phyloP scores from a whole-genome alignment of 2,888 invertebrate genomes.

The Melinaea marsaeus region DNA sequence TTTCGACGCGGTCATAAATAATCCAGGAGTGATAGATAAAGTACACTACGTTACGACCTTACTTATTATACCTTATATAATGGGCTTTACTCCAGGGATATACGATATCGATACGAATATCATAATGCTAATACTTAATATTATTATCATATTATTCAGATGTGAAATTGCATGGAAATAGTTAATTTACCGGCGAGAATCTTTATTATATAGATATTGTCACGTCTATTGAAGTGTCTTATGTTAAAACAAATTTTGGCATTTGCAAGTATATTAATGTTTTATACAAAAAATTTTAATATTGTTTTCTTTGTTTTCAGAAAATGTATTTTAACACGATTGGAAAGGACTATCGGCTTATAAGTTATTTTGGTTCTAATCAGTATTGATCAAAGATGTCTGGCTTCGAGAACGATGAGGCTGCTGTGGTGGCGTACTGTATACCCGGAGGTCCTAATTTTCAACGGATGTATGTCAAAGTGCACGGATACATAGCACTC shows the following conservation, averaged over 20 bases:
- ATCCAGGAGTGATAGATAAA: constrained; percentile 22
- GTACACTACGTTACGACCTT: constrained; percentile 14
- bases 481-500: constrained; percentile 92
- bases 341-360: constrained; percentile 3
- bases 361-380: constrained; percentile 5
- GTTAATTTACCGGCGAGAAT: background rate
- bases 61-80: constrained; percentile 19
- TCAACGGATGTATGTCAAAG: constrained; percentile 79
- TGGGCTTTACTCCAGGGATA: constrained; percentile 15
- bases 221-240: background rate
- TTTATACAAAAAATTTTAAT: constrained; percentile 3
- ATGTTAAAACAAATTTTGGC: background rate
- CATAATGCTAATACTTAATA: background rate
- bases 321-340: constrained; percentile 16
- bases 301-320: constrained; percentile 27
- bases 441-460: constrained; percentile 77
- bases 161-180: background rate
- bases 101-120: constrained; percentile 12
- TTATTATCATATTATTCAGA: background rate
- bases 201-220: background rate
- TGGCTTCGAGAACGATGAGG: constrained; percentile 34
- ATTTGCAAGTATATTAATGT: background rate
- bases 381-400: constrained; percentile 26
- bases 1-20: constrained; percentile 18
- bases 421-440: constrained; percentile 61